Conservation (phyloP, 2,888 invertebrate genomes). For the Sphaerophoria taeniata region DNA sequence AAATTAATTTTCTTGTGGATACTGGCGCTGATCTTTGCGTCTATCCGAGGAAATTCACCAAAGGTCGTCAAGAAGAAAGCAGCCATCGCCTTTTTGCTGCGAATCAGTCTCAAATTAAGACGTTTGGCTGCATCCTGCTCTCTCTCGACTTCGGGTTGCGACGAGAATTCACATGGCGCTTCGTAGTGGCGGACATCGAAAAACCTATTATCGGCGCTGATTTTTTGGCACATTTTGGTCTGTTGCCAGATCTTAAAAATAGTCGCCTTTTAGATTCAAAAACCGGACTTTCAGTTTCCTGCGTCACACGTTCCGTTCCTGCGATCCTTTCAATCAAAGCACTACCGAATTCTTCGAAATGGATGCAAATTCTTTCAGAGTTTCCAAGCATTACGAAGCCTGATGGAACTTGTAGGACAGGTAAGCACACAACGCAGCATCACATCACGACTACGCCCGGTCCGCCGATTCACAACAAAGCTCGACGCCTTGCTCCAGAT, state of each 20-base stretch:
- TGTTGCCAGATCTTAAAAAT: constrained; percentile 13
- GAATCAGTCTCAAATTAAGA: constrained; percentile 50
- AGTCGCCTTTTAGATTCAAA: constrained; percentile 2
- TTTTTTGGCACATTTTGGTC: constrained; percentile 13
- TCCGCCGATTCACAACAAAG: constrained; percentile 31
- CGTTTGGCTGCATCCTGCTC: constrained; percentile 22
- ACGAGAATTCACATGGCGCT: constrained; percentile 26
- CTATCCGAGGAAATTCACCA: constrained; percentile 22
- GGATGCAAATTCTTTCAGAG: neutral
- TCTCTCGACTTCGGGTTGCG: constrained; percentile 26
- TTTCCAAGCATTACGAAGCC: constrained; percentile 27
- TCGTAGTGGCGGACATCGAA: constrained; percentile 39
- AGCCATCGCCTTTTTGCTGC: constrained; percentile 27
- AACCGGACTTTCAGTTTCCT: neutral
- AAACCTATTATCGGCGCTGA: constrained; percentile 36
- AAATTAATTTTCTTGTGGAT: no score
- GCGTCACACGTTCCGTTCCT: neutral
- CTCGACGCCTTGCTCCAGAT: constrained; percentile 37
- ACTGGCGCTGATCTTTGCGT: constrained; percentile 1
- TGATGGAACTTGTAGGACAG: neutral
- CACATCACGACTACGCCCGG: constrained; percentile 33
- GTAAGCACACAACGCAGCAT: constrained; percentile 19
- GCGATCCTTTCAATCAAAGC: neutral
- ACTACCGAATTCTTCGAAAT: constrained; percentile 10
- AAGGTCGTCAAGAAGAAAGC: constrained; percentile 1